Evolutionary conservation across 2,888 invertebrate species (phyloP).

Genomic region (Mesoligia furuncula): DNA sequence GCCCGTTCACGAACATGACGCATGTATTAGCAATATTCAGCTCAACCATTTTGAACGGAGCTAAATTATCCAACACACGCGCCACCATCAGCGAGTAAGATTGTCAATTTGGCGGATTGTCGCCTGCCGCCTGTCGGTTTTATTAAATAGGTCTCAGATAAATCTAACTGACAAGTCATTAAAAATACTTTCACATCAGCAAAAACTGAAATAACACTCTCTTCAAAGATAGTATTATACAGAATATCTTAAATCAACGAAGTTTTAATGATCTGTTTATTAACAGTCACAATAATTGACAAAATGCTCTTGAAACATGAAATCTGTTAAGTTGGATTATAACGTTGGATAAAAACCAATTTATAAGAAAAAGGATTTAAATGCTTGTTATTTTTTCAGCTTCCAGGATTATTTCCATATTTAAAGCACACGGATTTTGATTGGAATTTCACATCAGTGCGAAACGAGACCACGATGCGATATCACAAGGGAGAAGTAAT

Average conservation of each 20-base stretch:
- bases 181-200: background rate
- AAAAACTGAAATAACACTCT: background rate
- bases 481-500: slow-evolving; percentile 29
- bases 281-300: background rate
- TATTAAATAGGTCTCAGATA: background rate
- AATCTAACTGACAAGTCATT: background rate
- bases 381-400: slow-evolving; percentile 27
- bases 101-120: background rate
- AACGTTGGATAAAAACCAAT: background rate
- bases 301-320: background rate
- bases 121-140: background rate
- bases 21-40: too few relatives aligned
- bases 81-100: too few relatives aligned
- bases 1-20: too few relatives aligned
- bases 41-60: too few relatives aligned
- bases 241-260: background rate
- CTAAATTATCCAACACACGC: too few relatives aligned
- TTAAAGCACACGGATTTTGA: slow-evolving; percentile 38
- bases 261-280: slow-evolving; percentile 9
- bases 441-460: slow-evolving; percentile 74
- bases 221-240: background rate
- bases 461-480: slow-evolving; percentile 66
- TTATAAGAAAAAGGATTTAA: background rate
- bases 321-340: background rate
- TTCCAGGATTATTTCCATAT: slow-evolving; percentile 34